Percentiles rank a stretch among this genome's conserved stretches.
Evolutionary conservation across 2,888 invertebrate species (phyloP).

Genomic region (Mythimna vitellina): DNA sequence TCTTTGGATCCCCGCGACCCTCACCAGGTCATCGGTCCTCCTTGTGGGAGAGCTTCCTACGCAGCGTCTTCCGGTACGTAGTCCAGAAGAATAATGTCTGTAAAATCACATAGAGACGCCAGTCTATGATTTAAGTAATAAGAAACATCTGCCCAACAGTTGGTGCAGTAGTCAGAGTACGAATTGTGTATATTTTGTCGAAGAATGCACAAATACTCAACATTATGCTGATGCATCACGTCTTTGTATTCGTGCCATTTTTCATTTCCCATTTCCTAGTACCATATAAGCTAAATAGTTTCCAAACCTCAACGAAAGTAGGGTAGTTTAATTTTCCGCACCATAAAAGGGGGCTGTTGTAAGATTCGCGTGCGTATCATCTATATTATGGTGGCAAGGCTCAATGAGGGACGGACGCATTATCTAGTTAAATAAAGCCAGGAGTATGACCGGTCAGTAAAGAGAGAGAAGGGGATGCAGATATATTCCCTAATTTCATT

Average conservation of each 20-base stretch:
- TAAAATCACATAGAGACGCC: too few relatives aligned
- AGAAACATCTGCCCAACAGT: too few relatives aligned
- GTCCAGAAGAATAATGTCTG: too few relatives aligned
- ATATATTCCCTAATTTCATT: background rate
- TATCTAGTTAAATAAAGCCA: background rate
- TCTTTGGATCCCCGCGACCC: too few relatives aligned
- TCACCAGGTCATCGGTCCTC: too few relatives aligned
- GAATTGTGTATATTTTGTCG: too few relatives aligned
- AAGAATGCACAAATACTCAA: too few relatives aligned
- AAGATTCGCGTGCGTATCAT: slow-evolving; percentile 15
- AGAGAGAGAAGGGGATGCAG: background rate
- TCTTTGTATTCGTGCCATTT: background rate
- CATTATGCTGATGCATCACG: background rate
- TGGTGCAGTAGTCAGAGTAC: too few relatives aligned
- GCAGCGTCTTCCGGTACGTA: too few relatives aligned
- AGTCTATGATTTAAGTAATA: too few relatives aligned
- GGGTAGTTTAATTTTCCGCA: slow-evolving; percentile 51
- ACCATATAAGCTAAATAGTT: slow-evolving; percentile 17
- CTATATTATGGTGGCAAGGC: slow-evolving; percentile 14
- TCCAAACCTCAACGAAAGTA: slow-evolving; percentile 3
- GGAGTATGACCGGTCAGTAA: background rate
- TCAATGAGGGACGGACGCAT: slow-evolving; percentile 15
- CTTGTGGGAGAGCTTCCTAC: too few relatives aligned
- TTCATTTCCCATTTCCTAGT: background rate
- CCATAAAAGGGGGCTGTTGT: slow-evolving; percentile 41